A percentile compares a stretch with the other conserved stretches of the same genome.
phyloP scores from a whole-genome alignment of 2,888 invertebrate species.

The Cephus sareptanus region DNA sequence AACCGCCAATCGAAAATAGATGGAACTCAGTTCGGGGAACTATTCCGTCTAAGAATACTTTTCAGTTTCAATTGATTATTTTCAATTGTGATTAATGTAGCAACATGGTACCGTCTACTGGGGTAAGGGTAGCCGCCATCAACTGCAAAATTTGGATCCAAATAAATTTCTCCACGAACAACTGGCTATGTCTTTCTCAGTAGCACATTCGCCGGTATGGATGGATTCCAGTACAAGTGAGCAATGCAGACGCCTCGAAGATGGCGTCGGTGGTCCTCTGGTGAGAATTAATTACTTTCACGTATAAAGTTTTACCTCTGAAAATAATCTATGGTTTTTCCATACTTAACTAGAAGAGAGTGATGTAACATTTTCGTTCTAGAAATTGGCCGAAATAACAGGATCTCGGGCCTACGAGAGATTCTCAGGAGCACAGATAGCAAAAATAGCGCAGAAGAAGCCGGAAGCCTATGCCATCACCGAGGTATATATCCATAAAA shows the following conservation, averaged over 20 bases:
- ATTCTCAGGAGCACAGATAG: slow-evolving; percentile 94
- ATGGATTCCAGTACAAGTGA: slow-evolving; percentile 89
- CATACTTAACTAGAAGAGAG: background rate
- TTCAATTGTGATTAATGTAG: slow-evolving; percentile 65
- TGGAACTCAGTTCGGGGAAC: background rate
- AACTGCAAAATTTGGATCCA: slow-evolving; percentile 75
- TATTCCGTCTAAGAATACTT: background rate
- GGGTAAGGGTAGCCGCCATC: slow-evolving; percentile 79
- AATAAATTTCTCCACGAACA: slow-evolving; percentile 86
- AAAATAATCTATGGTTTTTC: background rate
- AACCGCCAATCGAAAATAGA: background rate
- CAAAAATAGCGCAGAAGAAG: slow-evolving; percentile 82
- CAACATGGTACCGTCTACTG: slow-evolving; percentile 99
- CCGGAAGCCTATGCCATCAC: slow-evolving; percentile 79
- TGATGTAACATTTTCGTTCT: slow-evolving; percentile 40
- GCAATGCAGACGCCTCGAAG: slow-evolving; percentile 84
- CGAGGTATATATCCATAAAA: slow-evolving; percentile 68
- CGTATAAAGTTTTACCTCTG: background rate
- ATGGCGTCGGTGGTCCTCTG: slow-evolving; percentile 81
- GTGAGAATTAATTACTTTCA: slow-evolving; percentile 63
- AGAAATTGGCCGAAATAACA: slow-evolving; percentile 83
- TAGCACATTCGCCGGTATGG: slow-evolving; percentile 91
- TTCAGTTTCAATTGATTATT: background rate
- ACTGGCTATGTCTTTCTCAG: slow-evolving; percentile 81
- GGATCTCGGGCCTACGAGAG: slow-evolving; percentile 90